Evolutionary conservation across 2,113 vertebrate species (phyloP), one percentile per base, ranked within the genome.

Genomic region (Pollachius pollachius): DNA sequence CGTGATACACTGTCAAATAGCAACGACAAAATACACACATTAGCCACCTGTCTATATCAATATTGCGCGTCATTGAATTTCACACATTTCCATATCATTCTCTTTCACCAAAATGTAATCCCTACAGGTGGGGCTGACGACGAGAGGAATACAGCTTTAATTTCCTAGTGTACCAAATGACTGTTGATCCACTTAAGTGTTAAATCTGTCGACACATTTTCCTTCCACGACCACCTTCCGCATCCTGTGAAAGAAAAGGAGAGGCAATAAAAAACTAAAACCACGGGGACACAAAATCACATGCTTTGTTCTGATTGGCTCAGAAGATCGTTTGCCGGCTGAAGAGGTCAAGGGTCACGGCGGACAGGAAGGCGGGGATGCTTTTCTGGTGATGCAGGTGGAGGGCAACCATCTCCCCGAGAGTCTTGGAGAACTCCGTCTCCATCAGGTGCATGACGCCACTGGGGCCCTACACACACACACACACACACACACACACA

Each of bases 261-360:
- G 2, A 21, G 9, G 15, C 18, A 34, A 9, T 62, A 18, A 27
- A 3, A 34, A n/a, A 60, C 3, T 4, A 48, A 5, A 16, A 4
- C 59, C 1, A 61, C 1, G 54, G 54, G 0, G 30, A 34, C 30
- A 3, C 41, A 13, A 3, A 57, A 16, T 57, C 9, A n/a, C 8
- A 57, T 3, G 54, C 54, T 48, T 48, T 9, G 13, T 57, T 57
- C 54, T 13, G 54, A 57, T 57, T 48, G 41, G 19, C 54, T 90
- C 92, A 98, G 66, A 91, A 41, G 0, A 91, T 67, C 60, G 97
- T 99, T 84, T 99, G 96, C 52, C 95, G 94, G 85, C 96, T 95
- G 86, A 98, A 98, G 84, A 99, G 96, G 75, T 99, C 97, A 0
- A 99, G 94, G 17, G 97, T 99, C 86, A 99, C 91, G 0, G 97